Conservation (phyloP, 1,140 invertebrate species). For the Drosophila sp. region DNA sequence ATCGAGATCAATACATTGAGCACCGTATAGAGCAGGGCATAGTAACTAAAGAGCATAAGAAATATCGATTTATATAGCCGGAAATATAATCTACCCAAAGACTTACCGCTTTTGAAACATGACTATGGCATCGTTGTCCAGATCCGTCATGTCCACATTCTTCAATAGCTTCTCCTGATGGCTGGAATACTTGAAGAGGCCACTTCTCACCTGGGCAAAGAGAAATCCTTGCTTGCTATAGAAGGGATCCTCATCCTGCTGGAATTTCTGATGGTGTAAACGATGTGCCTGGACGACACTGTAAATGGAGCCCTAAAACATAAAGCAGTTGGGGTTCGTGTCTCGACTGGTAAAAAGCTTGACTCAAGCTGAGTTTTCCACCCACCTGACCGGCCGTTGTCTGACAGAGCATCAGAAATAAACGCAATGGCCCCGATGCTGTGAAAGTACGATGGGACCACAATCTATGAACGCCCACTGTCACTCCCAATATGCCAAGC, state of each 20-base stretch:
- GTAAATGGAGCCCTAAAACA: constrained; percentile 87
- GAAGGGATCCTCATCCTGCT: constrained; percentile 95
- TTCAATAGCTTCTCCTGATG: constrained; percentile 88
- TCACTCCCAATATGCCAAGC: constrained; percentile 88
- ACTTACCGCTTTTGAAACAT: constrained; percentile 91
- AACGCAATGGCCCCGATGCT: constrained; percentile 87
- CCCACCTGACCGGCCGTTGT: constrained; percentile 92
- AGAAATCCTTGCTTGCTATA: constrained; percentile 93
- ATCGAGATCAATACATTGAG: constrained; percentile 88
- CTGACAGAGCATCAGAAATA: constrained; percentile 91
- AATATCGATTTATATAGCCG: too few species aligned
- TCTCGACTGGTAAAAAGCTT: constrained; percentile 27
- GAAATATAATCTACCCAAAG: too few species aligned
- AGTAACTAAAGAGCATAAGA: constrained; percentile 85
- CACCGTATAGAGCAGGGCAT: constrained; percentile 87
- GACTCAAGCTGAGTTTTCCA: constrained; percentile 39
- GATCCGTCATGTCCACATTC: constrained; percentile 92
- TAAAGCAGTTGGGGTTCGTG: constrained; percentile 37
- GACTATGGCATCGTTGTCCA: constrained; percentile 92
- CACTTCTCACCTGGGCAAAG: constrained; percentile 90
- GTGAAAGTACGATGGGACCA: constrained; percentile 95
- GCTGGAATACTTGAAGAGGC: constrained; percentile 88
- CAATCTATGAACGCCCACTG: constrained; percentile 93
- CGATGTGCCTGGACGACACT: constrained; percentile 92
- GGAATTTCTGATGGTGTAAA: constrained; percentile 94